Base-by-base conservation (phyloP, 35 echinoderm and acorn worm species). In the Chiridota heheva region DNA sequence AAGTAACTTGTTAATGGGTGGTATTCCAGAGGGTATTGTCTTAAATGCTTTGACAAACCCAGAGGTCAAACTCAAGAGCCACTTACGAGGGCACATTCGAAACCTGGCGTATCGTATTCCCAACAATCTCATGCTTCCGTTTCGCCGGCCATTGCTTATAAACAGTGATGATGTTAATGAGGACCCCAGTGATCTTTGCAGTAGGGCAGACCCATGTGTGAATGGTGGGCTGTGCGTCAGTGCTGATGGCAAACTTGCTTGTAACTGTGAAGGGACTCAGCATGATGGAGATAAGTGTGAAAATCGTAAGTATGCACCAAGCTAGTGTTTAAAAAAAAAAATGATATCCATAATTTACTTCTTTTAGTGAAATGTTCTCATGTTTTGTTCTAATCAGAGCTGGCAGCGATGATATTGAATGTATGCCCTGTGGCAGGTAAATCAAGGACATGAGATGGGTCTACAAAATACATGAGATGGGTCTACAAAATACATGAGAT, bases 181-280 rank as follows among this genome's bases (percentile, higher is more conserved):
- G 51, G 81, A 85, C 40, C 48, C 87, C 35, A 53, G 68, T 15
- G 92, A 96, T 81, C 45, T 90, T 16, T 96, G 92, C 77, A 60
- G 77, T 42, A 86, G 74, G 33, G 76, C 76, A 45, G 82, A 96
- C 40, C 80, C 75, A 0, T 96, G 92, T 72, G 16, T 43, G 20
- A 90, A 96, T 70, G 49, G 67, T 13, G 92, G 92, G 0, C 34
- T 96, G 44, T 96, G 92, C 47, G 61, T 90, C 16, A 96, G 92
- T 67, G 70, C 28, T 12, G 87, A 96, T 51, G 4, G 17, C 5
- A 62, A 34, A 33, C 41, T 27, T 5, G 18, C 26, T 18, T 96
- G 92, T 59, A 87, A 96, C 25, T 96, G 92, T 53, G 59, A 42
- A 7, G 87, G 87, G 0, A 96, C 87, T 27, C 82, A 78, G 31